Evolutionary conservation across 2,888 invertebrate genomes (phyloP).

Genomic region (Chrysotoxum bicinctum): DNA sequence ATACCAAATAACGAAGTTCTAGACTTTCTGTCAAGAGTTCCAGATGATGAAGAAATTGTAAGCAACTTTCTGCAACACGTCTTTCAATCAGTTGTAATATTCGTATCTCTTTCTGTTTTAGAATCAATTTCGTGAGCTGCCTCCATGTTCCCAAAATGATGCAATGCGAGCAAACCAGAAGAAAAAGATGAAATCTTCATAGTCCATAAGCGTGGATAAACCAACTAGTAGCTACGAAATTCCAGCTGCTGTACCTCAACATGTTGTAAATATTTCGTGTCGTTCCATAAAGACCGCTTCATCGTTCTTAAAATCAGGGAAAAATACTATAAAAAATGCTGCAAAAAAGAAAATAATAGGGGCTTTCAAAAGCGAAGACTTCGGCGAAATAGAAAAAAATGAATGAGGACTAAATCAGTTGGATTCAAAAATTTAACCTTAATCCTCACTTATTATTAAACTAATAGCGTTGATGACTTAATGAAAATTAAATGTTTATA

Average conservation of each 20-base stretch:
- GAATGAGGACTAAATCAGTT: neutral
- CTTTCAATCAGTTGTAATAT: neutral
- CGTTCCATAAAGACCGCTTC: conserved; percentile 78
- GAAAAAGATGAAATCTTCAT: conserved; percentile 80
- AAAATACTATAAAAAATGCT: conserved; percentile 73
- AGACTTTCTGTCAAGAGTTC: conserved; percentile 96
- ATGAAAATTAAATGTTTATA: neutral
- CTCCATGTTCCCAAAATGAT: conserved; percentile 78
- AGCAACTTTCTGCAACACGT: conserved; percentile 78
- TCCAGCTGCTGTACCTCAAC: conserved; percentile 74
- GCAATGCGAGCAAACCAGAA: conserved; percentile 79
- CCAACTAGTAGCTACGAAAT: conserved; percentile 48
- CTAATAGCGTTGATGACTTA: neutral
- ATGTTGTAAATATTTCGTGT: conserved; percentile 76
- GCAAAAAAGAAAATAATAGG: conserved; percentile 43
- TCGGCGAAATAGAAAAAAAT: conserved; percentile 11
- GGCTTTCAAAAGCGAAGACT: conserved; percentile 30
- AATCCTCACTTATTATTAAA: neutral
- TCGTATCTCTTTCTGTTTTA: conserved; percentile 72
- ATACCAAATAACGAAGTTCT: conserved; percentile 98
- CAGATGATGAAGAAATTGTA: conserved; percentile 96
- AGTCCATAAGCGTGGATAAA: conserved; percentile 79
- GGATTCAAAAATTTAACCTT: neutral
- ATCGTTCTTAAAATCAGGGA: conserved; percentile 78
- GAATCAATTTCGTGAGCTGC: conserved; percentile 80